Base-by-base conservation (phyloP, 2,888 invertebrate species). In the Drosophila kambysellisi region DNA sequence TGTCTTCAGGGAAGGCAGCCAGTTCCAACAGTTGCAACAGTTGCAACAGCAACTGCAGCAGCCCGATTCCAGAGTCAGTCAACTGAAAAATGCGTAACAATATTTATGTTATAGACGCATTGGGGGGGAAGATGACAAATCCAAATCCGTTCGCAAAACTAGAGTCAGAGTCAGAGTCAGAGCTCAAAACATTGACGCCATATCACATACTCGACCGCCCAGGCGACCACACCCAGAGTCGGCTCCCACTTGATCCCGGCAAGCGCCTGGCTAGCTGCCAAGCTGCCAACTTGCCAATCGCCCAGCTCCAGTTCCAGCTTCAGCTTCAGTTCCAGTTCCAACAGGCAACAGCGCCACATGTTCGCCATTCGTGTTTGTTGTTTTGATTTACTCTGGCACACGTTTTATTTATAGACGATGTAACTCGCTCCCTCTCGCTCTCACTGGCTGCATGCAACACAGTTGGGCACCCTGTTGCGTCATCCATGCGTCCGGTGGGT, bases 381-480 rank as follows among this genome's bases (percentile, higher is more conserved):
- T 88, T 89, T 87, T 87, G 87, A 87, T 87, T 87, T 87, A 87
- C 88, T 87, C 76, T 80, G 80, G 82, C 85, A 80, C 72, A 67
- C 76, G 76, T 81, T 88, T 90, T 91, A 91, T 91, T 91, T 89
- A 89, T 88, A 88, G 89, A 89, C 84, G 84, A 79, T 81, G 81
- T 79, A 81, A 57, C 52, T 20, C 59, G 33, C n/a, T 37, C 41
- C 41, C 43, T n/a, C 53, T 46, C 41, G n/a, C 37, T 11, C 41
- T 37, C 20, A 12, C 56, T 50, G 32, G 11, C 20, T 46, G 2
- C 30, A 43, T 20, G 32, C 32, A 46, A 29, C 46, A 37, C 43
- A 59, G 66, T 65, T 51, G 52, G 84, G 83, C 85, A 79, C 91
- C 91, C 91, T 90, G 91, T 91, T 91, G 91, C 91, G 91, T 91